phyloP scores from a whole-genome alignment of 2,797 vertebrate species.

The Pipistrellus pipistrellus region DNA sequence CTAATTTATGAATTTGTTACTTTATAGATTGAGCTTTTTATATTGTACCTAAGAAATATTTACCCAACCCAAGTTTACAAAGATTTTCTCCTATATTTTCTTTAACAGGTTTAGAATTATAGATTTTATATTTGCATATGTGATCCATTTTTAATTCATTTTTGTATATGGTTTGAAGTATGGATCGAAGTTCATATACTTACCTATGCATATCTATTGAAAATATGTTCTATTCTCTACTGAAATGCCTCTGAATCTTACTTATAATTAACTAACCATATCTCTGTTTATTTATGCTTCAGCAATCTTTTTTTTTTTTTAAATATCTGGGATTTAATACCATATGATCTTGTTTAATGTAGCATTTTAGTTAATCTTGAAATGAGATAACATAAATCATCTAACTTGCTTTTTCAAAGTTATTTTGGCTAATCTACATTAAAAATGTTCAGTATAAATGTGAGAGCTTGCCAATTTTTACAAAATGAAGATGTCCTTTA shows the following conservation, averaged over 20 bases:
- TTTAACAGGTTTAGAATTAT: not conserved
- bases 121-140: not conserved
- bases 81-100: not conserved
- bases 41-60: not conserved
- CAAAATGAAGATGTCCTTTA: not conserved
- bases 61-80: not conserved
- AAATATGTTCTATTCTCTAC: not conserved
- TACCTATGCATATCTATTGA: not conserved
- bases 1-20: not conserved
- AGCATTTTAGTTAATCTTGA: slow-evolving; percentile 24
- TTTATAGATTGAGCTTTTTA: not conserved
- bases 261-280: not conserved
- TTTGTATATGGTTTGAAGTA: not conserved
- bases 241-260: not conserved
- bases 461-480: not conserved
- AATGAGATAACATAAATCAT: not conserved
- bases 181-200: not conserved
- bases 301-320: not conserved
- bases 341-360: not conserved
- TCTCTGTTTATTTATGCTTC: not conserved
- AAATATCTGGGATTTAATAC: not conserved
- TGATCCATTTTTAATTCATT: slow-evolving; percentile 2
- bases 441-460: not conserved
- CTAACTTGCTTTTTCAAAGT: not conserved
- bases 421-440: not conserved